Percentiles rank a stretch among this genome's conserved stretches.
These are phyloP conservation scores for Phodopus roborovskii DNA, from an alignment of 2,113 vertebrate genomes.

Conservation along the genomic window DNA sequence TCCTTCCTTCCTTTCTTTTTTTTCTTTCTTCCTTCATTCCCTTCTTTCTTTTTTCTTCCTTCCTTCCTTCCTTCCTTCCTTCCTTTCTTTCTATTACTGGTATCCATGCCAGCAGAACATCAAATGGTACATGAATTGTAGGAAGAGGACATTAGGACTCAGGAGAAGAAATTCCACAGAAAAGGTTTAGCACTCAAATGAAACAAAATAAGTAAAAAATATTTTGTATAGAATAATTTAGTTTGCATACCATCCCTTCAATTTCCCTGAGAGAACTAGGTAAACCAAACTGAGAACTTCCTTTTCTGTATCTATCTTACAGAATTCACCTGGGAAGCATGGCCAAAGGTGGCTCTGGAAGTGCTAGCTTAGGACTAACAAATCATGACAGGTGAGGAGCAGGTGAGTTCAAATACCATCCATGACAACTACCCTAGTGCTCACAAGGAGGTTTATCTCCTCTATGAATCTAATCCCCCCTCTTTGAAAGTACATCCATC, in stretches of 20 bases:
- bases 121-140: accelerated
- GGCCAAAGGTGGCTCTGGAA: neutral
- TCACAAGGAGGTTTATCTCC: neutral
- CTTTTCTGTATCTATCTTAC: neutral
- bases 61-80: neutral
- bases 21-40: neutral
- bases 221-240: neutral
- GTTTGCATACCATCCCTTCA: neutral
- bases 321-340: neutral
- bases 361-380: neutral
- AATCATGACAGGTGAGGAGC: neutral
- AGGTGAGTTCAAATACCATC: neutral
- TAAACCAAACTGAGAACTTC: neutral
- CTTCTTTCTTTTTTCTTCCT: no score
- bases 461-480: neutral
- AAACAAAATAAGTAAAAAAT: neutral
- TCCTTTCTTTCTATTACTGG: accelerated
- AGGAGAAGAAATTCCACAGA: neutral
- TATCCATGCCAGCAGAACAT: neutral
- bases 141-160: neutral
- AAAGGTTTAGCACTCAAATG: neutral
- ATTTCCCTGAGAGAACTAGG: neutral
- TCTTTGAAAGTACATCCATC: neutral
- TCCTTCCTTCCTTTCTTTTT: neutral
- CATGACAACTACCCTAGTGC: no score